Base-by-base conservation (phyloP, 2,797 vertebrate species). In the Catostomus latipinnis region DNA sequence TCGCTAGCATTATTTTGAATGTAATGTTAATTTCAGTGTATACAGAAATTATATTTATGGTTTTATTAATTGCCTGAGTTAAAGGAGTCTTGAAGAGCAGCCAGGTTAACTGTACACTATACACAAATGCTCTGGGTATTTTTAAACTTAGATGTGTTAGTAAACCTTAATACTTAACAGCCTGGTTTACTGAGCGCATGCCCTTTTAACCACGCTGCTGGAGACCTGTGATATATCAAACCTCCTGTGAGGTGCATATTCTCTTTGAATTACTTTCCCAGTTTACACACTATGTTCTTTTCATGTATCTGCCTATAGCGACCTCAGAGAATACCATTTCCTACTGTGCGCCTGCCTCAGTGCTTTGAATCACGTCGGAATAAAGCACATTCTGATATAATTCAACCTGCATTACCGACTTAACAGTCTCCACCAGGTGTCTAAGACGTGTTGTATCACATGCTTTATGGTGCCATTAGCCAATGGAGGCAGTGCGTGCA, bases 401-500 rank as follows among this genome's bases (percentile, higher is more conserved):
- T 87, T 66, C 86, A 89, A 88, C 34, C 85, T 83, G 89, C 89
- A 87, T 91, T 89, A 91, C 88, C 87, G 88, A 82, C 78, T 86
- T 85, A 87, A 91, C 91, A 91, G 91, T 92, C 92, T 90, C 93
- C 88, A 89, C 91, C 89, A 90, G 88, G 83, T 82, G 80, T 91
- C 90, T 89, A 86, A 89, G 88, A 92, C 85, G 84, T 88, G 91
- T 90, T 89, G 82, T 84, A 82, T 89, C 88, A 78, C 86, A 91
- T 93, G 91, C 91, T 94, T 94, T 93, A 94, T 89, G 89, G 90
- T 91, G 82, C 91, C 90, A 93, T 94, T 94, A 93, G 90, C 91
- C 87, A 85, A 85, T 86, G 87, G 90, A 91, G 91, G 88, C 81
- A 75, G 85, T 82, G 91, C 91, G 91, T 87, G 88, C 86, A 86